phyloP scores from a whole-genome alignment of 37 sponge, comb jelly and placozoan genomes.

The Cliona cf. orientalis region DNA sequence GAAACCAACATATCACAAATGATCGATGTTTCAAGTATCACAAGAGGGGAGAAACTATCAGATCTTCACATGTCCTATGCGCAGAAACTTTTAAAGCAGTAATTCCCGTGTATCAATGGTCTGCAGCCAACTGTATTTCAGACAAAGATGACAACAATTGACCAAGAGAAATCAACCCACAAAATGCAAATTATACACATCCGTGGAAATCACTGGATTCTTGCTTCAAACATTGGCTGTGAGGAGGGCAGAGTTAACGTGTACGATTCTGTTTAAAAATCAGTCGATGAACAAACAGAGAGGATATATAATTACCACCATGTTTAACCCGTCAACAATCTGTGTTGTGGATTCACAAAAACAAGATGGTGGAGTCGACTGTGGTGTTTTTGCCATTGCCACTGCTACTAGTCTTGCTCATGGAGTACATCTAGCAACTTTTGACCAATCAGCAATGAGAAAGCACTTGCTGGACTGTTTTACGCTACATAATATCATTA shows the following conservation, averaged over 20 bases:
- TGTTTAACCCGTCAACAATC: no score
- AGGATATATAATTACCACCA: no score
- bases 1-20: no score
- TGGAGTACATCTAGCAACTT: not conserved
- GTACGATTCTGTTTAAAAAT: not conserved
- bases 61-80: not conserved
- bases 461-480: constrained; percentile 37
- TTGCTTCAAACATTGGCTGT: not conserved
- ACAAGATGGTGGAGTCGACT: constrained; percentile 46
- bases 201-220: not conserved
- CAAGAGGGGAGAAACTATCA: not conserved
- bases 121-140: not conserved
- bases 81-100: not conserved
- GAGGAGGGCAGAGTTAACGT: not conserved
- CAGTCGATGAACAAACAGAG: not conserved
- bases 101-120: not conserved
- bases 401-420: constrained; percentile 17
- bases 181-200: not conserved
- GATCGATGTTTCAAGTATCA: no score
- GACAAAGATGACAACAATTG: not conserved
- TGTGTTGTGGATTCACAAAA: no score
- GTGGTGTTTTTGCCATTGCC: constrained; percentile 61
- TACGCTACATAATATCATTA: no score
- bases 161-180: not conserved
- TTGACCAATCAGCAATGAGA: constrained; percentile 39